These are phyloP conservation scores for Anhinga anhinga DNA, from an alignment of 2,113 vertebrate species.

Conservation along the genomic window DNA sequence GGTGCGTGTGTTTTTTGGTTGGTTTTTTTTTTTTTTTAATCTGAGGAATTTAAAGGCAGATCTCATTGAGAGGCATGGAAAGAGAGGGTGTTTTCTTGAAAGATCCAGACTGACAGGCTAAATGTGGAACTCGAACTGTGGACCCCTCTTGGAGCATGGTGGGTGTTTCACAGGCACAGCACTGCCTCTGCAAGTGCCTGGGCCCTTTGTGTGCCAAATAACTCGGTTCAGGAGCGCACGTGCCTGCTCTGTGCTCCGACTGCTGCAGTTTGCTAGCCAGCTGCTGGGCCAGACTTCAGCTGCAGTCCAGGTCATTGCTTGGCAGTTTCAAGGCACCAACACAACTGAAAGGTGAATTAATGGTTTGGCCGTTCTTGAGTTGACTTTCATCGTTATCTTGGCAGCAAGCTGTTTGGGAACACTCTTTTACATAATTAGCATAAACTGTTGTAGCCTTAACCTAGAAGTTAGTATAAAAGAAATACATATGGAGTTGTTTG, in stretches of 20 bases:
- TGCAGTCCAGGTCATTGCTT: neutral
- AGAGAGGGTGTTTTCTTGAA: neutral
- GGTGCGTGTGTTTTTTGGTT: too few relatives aligned
- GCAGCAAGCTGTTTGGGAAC: neutral
- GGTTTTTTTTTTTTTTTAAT: neutral
- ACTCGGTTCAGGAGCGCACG: fast-evolving
- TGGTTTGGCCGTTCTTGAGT: neutral
- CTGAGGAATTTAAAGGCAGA: neutral
- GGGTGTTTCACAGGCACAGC: neutral
- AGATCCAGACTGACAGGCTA: neutral
- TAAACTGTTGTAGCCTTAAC: neutral
- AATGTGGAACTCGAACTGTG: neutral
- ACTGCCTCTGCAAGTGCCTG: neutral
- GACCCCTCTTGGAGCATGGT: neutral
- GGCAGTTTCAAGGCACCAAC: neutral
- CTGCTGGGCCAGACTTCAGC: neutral
- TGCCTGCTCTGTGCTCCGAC: neutral
- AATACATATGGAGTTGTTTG: neutral
- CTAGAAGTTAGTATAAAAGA: neutral
- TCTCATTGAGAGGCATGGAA: neutral
- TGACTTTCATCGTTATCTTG: neutral
- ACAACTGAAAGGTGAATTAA: neutral
- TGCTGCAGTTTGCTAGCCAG: neutral
- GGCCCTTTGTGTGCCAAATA: neutral
- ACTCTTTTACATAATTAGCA: neutral